Conservation (phyloP, 2,113 vertebrate genomes). For the Hypanus sabinus region DNA sequence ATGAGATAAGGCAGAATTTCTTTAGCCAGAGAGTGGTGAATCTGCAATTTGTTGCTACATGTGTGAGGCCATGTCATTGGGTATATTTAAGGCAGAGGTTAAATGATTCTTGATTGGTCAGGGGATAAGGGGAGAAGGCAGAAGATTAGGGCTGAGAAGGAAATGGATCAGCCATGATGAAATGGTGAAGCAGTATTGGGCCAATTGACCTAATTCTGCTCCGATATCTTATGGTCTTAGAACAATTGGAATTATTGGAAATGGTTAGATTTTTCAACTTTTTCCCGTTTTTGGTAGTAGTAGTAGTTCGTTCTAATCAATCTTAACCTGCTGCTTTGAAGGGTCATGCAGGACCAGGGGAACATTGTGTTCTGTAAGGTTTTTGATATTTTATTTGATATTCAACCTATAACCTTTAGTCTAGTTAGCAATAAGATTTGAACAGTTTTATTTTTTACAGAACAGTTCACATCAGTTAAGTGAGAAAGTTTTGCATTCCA, state of each 20-base stretch:
- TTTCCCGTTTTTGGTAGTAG: not conserved
- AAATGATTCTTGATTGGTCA: too few relatives aligned
- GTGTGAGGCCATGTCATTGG: too few relatives aligned
- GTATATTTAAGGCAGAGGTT: too few relatives aligned
- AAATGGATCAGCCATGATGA: too few relatives aligned
- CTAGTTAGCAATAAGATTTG: not conserved
- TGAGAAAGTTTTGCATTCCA: not conserved
- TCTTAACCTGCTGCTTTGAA: not conserved
- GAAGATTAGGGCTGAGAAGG: too few relatives aligned
- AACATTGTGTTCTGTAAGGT: not conserved
- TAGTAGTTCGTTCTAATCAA: not conserved
- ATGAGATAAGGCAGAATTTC: too few relatives aligned
- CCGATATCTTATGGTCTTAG: not conserved
- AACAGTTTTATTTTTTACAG: not conserved
- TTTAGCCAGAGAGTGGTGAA: too few relatives aligned
- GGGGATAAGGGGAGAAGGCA: too few relatives aligned
- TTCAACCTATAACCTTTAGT: not conserved
- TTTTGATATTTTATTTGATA: conserved; percentile 1
- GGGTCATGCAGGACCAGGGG: not conserved
- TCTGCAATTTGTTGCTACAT: too few relatives aligned
- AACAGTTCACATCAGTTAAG: not conserved
- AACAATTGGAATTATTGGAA: not conserved
- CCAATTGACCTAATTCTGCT: too few relatives aligned
- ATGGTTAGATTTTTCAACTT: not conserved
- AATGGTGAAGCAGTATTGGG: too few relatives aligned